These are phyloP conservation scores for Ctena decussata DNA, from an alignment of 2,888 invertebrate genomes.

Conservation along the genomic window DNA sequence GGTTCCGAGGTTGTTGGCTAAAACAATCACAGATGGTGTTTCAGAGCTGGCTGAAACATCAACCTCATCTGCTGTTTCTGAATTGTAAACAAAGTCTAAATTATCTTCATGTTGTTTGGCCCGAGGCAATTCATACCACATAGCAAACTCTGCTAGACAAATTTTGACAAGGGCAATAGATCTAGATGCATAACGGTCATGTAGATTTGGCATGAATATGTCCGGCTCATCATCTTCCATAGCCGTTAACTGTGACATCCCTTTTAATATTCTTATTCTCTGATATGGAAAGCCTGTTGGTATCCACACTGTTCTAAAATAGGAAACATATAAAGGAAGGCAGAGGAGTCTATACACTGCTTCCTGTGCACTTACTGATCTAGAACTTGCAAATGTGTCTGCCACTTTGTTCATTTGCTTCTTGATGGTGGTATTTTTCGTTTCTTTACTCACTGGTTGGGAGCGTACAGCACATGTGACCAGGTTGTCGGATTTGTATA, in stretches of 20 bases:
- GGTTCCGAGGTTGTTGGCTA: constrained; percentile 26
- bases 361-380: constrained; percentile 72
- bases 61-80: background rate
- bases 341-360: constrained; percentile 63
- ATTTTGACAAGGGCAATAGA: constrained; percentile 73
- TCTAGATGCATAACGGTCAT: constrained; percentile 77
- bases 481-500: too few relatives aligned
- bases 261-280: constrained; percentile 74
- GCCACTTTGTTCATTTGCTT: constrained; percentile 52
- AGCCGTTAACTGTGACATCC: constrained; percentile 39
- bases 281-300: constrained; percentile 66
- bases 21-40: too few relatives aligned
- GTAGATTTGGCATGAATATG: constrained; percentile 57
- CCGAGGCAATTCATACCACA: constrained; percentile 21
- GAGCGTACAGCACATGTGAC: too few relatives aligned
- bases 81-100: background rate
- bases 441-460: constrained; percentile 28
- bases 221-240: constrained; percentile 57
- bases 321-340: constrained; percentile 57
- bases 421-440: constrained; percentile 69
- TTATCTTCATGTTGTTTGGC: background rate
- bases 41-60: background rate
- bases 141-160: constrained; percentile 80
- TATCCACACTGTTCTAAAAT: constrained; percentile 59
- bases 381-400: constrained; percentile 63